These are phyloP conservation scores for Alouatta caraya DNA, from an alignment of 2,797 vertebrate genomes.

Conservation along the genomic window DNA sequence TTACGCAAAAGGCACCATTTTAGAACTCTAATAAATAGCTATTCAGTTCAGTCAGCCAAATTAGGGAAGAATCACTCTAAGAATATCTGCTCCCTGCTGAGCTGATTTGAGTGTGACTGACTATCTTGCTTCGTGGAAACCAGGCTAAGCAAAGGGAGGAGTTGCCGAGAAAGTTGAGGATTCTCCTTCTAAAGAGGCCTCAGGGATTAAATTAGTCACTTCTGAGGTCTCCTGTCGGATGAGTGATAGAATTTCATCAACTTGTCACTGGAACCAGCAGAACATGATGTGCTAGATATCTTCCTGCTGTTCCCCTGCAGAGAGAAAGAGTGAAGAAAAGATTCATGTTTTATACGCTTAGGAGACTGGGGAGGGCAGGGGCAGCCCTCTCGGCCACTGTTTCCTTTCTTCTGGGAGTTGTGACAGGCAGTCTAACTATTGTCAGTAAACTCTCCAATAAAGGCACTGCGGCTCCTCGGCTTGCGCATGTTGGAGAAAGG, in stretches of 20 bases:
- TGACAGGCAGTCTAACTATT: background rate
- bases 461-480: background rate
- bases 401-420: background rate
- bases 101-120: background rate
- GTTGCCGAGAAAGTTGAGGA: background rate
- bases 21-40: background rate
- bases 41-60: background rate
- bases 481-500: background rate
- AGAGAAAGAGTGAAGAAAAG: conserved; percentile 9
- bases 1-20: background rate
- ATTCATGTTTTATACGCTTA: background rate
- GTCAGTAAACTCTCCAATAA: background rate
- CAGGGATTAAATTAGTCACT: conserved; percentile 55
- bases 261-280: conserved; percentile 34
- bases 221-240: conserved; percentile 11
- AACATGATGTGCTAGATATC: background rate
- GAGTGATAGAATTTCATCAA: conserved; percentile 42
- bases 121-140: background rate
- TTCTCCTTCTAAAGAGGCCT: conserved; percentile 55
- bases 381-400: background rate
- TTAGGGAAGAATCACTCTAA: background rate
- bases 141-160: background rate
- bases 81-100: background rate
- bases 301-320: background rate
- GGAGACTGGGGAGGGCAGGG: background rate